phyloP scores from a whole-genome alignment of 1,140 invertebrate genomes.

The Metopolophium dirhodum region DNA sequence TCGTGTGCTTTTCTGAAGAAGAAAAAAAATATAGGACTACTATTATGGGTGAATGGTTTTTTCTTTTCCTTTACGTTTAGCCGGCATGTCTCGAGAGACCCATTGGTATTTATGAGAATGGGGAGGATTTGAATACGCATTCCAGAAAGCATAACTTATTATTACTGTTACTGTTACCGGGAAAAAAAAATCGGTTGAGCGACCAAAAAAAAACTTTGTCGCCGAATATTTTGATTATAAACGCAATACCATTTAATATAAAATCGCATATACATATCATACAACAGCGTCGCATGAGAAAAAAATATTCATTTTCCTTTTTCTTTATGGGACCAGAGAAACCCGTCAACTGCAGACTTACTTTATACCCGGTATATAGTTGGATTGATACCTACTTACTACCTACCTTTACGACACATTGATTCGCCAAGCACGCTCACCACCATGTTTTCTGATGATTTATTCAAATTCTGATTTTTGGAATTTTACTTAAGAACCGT shows the following conservation, averaged over 20 bases:
- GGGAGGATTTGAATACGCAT: conserved; percentile 42
- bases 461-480: background rate
- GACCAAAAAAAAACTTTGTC: conserved; percentile 20
- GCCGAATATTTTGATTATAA: background rate
- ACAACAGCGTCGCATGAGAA: background rate
- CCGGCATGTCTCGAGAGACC: conserved; percentile 19
- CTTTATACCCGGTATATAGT: background rate
- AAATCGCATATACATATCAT: background rate
- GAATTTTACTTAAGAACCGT: background rate
- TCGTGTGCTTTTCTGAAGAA: background rate
- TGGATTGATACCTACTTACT: background rate
- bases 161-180: conserved; percentile 20
- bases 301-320: background rate
- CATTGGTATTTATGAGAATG: conserved; percentile 38
- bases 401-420: background rate
- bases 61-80: conserved; percentile 27
- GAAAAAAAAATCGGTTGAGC: background rate
- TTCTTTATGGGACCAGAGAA: background rate
- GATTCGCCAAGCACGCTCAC: background rate
- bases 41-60: conserved; percentile 42
- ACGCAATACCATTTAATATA: background rate
- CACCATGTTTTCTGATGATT: background rate
- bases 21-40: conserved; percentile 1
- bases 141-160: conserved; percentile 41
- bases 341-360: background rate